Evolutionary conservation across 2,797 vertebrate species (phyloP).

Genomic region (Argyrosomus regius): DNA sequence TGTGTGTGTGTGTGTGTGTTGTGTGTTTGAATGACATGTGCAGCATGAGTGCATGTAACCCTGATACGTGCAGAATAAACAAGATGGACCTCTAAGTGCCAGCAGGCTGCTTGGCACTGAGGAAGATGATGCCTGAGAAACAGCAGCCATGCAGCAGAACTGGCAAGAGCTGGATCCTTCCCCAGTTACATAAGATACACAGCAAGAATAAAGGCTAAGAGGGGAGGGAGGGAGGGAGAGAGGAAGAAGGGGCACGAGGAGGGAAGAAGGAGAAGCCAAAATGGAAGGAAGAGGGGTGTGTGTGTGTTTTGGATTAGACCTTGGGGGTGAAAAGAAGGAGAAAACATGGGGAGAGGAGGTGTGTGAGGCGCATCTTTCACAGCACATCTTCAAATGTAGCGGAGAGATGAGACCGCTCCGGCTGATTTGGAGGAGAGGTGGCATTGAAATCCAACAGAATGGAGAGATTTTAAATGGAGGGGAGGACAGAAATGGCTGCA

Average conservation of each 20-base stretch:
- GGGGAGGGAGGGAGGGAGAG: constrained; percentile 19
- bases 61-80: constrained; percentile 36
- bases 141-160: constrained; percentile 78
- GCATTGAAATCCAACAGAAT: constrained; percentile 55
- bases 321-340: constrained; percentile 37
- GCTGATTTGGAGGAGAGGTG: constrained; percentile 35
- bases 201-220: constrained; percentile 66
- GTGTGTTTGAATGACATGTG: constrained; percentile 26
- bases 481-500: constrained; percentile 70
- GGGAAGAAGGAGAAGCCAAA: constrained; percentile 63
- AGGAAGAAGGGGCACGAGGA: constrained; percentile 41
- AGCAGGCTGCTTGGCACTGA: constrained; percentile 58
- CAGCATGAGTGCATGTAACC: constrained; percentile 31
- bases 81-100: constrained; percentile 53
- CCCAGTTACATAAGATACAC: constrained; percentile 82
- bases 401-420: constrained; percentile 36
- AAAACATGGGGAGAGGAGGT: constrained; percentile 24
- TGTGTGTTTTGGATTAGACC: constrained; percentile 41
- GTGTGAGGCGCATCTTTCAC: constrained; percentile 50
- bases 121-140: constrained; percentile 68
- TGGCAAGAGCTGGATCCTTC: constrained; percentile 75
- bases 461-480: constrained; percentile 62
- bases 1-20: neutral
- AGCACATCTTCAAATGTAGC: constrained; percentile 63
- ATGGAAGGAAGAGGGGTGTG: constrained; percentile 64